Evolutionary conservation across 2,797 vertebrate species (phyloP).

Genomic region (Brotula barbata): DNA sequence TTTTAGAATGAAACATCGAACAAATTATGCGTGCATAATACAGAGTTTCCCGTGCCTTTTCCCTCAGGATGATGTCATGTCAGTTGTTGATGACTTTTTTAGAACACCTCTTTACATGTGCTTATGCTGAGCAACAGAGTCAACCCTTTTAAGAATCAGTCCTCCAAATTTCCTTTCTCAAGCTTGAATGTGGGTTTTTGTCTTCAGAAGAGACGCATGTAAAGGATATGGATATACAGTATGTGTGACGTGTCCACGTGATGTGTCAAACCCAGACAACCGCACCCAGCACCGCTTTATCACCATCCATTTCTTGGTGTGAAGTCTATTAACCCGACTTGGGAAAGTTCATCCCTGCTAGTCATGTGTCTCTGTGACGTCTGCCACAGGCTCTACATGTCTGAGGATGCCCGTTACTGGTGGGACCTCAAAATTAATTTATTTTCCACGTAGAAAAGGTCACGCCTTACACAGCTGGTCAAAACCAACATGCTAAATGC

Average conservation of each 20-base stretch:
- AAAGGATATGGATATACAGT: not conserved
- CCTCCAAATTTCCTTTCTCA: no score
- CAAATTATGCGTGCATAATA: slow-evolving; percentile 27
- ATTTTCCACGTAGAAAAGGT: slow-evolving; percentile 36
- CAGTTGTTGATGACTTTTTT: no score
- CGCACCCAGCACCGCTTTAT: slow-evolving; percentile 21
- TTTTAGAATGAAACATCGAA: slow-evolving; percentile 43
- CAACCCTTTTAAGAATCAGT: no score
- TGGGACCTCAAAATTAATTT: slow-evolving; percentile 27
- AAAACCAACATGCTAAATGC: slow-evolving; percentile 39
- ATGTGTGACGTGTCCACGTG: not conserved
- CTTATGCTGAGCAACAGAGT: no score
- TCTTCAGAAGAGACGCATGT: slow-evolving; percentile 1
- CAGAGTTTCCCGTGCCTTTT: no score
- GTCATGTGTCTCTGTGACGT: slow-evolving; percentile 31
- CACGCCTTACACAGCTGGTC: slow-evolving; percentile 4
- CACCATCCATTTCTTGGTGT: slow-evolving; percentile 37
- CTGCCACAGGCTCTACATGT: slow-evolving; percentile 34
- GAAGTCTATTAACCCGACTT: slow-evolving; percentile 70
- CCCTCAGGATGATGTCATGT: no score
- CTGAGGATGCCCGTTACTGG: slow-evolving; percentile 18
- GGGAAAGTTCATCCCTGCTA: slow-evolving; percentile 50
- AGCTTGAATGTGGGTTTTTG: slow-evolving; percentile 27
- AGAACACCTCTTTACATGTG: no score
- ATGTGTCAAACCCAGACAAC: slow-evolving; percentile 23